Base-by-base conservation (phyloP, 2,888 invertebrate genomes). In the Drosophila demipolita region DNA sequence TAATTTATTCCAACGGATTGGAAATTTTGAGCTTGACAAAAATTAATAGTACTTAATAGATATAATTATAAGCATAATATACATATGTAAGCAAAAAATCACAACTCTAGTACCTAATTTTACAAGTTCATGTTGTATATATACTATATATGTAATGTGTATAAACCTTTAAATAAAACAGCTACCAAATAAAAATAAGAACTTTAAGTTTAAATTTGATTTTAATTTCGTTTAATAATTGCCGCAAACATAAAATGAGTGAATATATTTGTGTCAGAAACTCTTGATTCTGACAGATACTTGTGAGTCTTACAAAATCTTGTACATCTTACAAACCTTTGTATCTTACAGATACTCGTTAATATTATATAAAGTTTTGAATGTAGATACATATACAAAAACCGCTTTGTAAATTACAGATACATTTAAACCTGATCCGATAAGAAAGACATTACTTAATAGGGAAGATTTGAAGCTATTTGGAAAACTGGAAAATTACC, bases 1-100 rank as follows among this genome's bases (percentile, higher is more conserved):
- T 86, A 89, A 86, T 90, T 86, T 86, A 90, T 90, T 90, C 74
- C 84, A 90, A 89, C 83, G 84, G 78, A 74, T 86, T 90, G 85
- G 85, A 86, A 86, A 83, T 73, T 73, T 75, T 82, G 79, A 85
- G 79, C 76, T 88, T 87, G 88, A 78, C 88, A 67, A 85, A 74
- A 75, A 86, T 62, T 63, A 73, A 75, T 90, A 86, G 89, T 90
- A 78, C 82, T 89, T 86, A 81, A 83, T 90, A 90, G 87, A 62
- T 67, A 75, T 84, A 84, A 83, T 90, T 86, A 88, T 77, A 76
- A 65, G 62, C 63, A 75, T 53, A 63, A 78, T 61, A 48, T 40
- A 68, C 32, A 67, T 36, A 60, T 33, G 66, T 23, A 35, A 54
- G 63, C 49, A 70, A 45, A 63, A 45, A 53, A 50, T 61, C 57